Conservation (phyloP, 2,888 invertebrate genomes). For the Schizaphis graminum region DNA sequence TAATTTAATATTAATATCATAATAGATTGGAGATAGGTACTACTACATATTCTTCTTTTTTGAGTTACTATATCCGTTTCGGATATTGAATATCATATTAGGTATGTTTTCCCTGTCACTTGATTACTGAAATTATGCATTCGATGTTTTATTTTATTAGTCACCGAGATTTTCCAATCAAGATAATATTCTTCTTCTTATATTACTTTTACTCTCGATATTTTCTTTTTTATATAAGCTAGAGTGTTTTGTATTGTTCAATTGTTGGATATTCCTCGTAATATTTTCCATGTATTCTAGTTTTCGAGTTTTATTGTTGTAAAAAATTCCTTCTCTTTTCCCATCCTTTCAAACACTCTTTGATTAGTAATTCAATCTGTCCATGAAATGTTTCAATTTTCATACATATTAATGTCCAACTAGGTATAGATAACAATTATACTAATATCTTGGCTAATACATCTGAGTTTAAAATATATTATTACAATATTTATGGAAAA, state of each 20-base stretch:
- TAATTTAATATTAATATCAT: neutral
- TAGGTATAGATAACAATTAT: neutral
- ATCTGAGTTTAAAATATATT: neutral
- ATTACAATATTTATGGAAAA: neutral
- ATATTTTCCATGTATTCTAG: neutral
- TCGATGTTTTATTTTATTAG: neutral
- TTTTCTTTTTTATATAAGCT: constrained; percentile 40
- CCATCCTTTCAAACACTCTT: neutral
- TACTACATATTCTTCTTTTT: no score
- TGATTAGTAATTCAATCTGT: constrained; percentile 14
- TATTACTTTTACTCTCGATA: constrained; percentile 23
- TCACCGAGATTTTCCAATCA: constrained; percentile 28
- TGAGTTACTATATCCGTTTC: no score
- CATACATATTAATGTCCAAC: no score
- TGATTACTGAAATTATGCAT: no score
- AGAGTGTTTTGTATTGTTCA: neutral
- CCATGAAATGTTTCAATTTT: neutral
- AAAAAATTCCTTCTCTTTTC: neutral
- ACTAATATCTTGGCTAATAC: neutral
- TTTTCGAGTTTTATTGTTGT: neutral
- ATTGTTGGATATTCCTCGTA: neutral
- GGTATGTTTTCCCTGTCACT: no score
- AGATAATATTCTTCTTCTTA: constrained; percentile 21
- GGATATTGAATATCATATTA: no score
- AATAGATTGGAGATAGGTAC: no score